Base-by-base conservation (phyloP, 2,888 invertebrate species). In the Hoplodrina blanda region DNA sequence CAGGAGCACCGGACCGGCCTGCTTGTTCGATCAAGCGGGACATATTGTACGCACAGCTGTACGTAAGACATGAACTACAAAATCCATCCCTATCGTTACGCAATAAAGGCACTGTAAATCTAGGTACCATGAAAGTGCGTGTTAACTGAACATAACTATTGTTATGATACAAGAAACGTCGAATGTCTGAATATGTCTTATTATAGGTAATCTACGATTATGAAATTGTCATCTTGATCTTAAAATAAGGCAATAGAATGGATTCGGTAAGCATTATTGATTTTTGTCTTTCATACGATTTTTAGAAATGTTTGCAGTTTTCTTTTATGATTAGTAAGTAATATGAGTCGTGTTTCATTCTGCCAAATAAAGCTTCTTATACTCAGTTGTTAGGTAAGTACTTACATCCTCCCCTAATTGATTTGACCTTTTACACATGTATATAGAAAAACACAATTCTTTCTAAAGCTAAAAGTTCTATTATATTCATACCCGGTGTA, bases 1-100 rank as follows among this genome's bases (percentile, higher is more conserved):
- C 97, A 8, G 98, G 98, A 13, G 98, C 97, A 68, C 96, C 97
- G 75, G 98, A 97, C 88, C 97, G 97, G 57, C 96, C 96, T 96
- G 87, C 69, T 73, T 76, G 72, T 74, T 71, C 73, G 74, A 56
- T 63, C 80, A 84, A 78, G 76, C 78, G 71, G 59, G 62, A 67
- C 4, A 80, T 71, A 76, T 82, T 70, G 73, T 75, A 72, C 71
- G 71, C 68, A 52, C 76, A 76, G 56, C 64, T 54, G 49, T 19
- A 63, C 10, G 19, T 46, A n/a, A 65, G 33, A 64, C n/a, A 30
- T 19, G 4, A 13, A 25, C 4, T 59, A 71, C 25, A 1, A 37
- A 75, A 66, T 15, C 33, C 15, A 19, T n/a, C 50, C 55, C 10
- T 25, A 37, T 13, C 11, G 25, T 44, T 19, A 19, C 37, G 20